phyloP scores from a whole-genome alignment of 2,888 invertebrate genomes.

The Chymomyza fuscimana region DNA sequence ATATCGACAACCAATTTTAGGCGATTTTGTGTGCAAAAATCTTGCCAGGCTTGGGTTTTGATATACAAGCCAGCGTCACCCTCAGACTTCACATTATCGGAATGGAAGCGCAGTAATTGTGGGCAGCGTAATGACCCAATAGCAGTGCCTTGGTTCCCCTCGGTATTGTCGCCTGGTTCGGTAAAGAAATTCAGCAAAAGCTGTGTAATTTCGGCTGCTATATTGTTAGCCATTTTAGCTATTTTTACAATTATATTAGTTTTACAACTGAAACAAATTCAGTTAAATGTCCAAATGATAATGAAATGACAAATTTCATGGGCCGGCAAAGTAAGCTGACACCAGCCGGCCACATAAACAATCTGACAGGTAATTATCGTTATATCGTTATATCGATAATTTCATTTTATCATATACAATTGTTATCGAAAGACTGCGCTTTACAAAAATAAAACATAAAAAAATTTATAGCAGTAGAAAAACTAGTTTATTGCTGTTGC shows the following conservation, averaged over 20 bases:
- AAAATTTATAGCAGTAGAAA: no score
- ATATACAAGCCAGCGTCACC: conserved; percentile 86
- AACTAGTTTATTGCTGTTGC: no score
- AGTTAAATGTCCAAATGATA: no score
- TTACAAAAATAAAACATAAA: no score
- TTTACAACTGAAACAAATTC: not conserved
- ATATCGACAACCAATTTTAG: conserved; percentile 32
- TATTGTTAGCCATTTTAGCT: not conserved
- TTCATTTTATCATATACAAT: no score
- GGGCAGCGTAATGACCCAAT: conserved; percentile 30
- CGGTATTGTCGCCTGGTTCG: not conserved
- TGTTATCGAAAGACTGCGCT: no score
- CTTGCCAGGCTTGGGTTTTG: conserved; percentile 82
- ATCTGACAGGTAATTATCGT: no score
- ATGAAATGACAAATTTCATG: no score
- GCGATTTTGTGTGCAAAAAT: conserved; percentile 57
- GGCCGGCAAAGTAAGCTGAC: no score
- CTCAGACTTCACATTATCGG: conserved; percentile 81
- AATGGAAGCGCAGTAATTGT: conserved; percentile 79
- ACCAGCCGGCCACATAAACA: no score
- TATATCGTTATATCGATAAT: no score
- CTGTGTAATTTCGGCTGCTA: not conserved
- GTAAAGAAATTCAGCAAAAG: not conserved
- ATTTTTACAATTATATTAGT: not conserved
- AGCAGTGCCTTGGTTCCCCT: not conserved